Evolutionary conservation across 2,113 vertebrate genomes (phyloP).

Genomic region (Phodopus roborovskii): DNA sequence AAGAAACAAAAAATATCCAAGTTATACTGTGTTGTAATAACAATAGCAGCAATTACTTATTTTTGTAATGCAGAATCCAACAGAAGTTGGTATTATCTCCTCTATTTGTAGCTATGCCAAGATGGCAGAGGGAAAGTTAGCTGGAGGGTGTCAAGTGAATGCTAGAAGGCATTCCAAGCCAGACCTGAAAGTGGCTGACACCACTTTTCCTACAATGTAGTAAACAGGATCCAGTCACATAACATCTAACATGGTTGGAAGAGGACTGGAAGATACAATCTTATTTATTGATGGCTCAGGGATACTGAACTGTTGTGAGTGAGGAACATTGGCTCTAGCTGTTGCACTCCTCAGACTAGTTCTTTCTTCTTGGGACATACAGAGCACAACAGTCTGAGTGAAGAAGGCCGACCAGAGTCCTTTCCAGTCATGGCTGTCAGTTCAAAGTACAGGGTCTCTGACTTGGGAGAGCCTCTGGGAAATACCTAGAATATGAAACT

Average conservation of each 20-base stretch:
- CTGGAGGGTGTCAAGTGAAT: neutral
- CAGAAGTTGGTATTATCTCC: neutral
- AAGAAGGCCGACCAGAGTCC: neutral
- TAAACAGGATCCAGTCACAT: neutral
- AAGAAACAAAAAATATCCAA: slow-evolving; percentile 51
- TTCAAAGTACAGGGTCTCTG: neutral
- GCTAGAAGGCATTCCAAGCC: neutral
- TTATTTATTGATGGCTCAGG: neutral
- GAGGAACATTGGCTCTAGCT: neutral
- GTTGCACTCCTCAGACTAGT: neutral
- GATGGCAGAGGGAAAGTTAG: neutral
- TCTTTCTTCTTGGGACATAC: neutral
- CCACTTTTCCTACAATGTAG: neutral
- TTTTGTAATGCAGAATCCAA: neutral
- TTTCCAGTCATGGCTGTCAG: neutral
- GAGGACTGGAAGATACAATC: neutral
- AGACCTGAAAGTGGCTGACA: neutral
- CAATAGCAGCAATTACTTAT: neutral
- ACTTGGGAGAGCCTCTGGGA: neutral
- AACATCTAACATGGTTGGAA: neutral
- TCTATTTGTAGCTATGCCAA: neutral
- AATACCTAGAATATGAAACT: neutral
- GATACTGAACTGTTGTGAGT: neutral
- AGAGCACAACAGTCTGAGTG: neutral
- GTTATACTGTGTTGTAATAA: neutral